Conservation (phyloP, 2,797 vertebrate genomes). For the Trichosurus vulpecula region DNA sequence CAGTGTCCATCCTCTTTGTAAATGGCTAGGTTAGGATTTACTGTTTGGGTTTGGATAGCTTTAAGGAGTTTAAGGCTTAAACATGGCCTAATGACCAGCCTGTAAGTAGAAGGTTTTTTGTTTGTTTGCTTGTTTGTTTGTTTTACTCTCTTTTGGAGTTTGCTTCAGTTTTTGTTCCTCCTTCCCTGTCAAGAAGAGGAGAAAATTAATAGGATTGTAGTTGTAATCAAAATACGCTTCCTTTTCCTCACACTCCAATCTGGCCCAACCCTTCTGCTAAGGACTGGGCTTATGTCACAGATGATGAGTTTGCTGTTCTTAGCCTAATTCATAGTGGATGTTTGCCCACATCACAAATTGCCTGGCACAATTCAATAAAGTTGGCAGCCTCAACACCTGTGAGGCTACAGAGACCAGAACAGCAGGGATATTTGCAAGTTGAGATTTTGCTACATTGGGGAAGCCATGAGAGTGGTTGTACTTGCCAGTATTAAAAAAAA, state of each 20-base stretch:
- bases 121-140: background rate
- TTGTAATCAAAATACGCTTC: background rate
- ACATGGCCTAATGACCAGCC: background rate
- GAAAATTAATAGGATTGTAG: background rate
- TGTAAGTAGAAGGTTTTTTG: background rate
- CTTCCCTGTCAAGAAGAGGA: background rate
- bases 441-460: conserved; percentile 18
- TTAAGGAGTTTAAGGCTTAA: conserved; percentile 13
- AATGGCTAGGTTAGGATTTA: conserved; percentile 26
- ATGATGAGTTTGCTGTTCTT: background rate
- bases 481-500: background rate
- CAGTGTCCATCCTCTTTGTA: background rate
- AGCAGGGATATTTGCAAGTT: background rate
- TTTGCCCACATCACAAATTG: conserved; percentile 4
- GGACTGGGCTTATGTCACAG: background rate
- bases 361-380: background rate
- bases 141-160: background rate
- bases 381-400: background rate
- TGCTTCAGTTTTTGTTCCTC: background rate
- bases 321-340: background rate
- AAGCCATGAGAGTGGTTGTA: background rate
- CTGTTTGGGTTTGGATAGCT: background rate
- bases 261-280: conserved; percentile 5
- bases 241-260: background rate
- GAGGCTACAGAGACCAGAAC: background rate